Percentiles rank a stretch among this genome's conserved stretches.
phyloP scores from a whole-genome alignment of 2,797 vertebrate species.

The Thaleichthys pacificus region DNA sequence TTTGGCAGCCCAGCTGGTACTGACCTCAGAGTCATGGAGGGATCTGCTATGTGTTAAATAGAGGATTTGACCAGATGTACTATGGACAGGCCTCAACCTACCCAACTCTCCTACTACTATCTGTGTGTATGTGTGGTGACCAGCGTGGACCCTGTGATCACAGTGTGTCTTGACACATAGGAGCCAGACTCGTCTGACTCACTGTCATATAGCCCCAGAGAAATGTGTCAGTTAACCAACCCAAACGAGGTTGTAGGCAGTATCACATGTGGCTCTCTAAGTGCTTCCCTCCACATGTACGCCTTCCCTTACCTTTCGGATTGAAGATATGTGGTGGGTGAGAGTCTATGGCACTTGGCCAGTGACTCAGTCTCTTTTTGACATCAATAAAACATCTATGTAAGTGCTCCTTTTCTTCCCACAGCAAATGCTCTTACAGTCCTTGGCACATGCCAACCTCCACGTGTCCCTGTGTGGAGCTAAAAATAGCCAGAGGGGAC shows the following conservation, averaged over 20 bases:
- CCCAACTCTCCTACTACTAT: slow-evolving; percentile 6
- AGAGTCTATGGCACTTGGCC: slow-evolving; percentile 28
- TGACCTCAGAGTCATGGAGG: slow-evolving; percentile 32
- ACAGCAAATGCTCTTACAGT: slow-evolving; percentile 58
- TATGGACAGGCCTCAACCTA: not conserved
- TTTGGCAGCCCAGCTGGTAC: slow-evolving; percentile 13
- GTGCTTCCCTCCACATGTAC: slow-evolving; percentile 5
- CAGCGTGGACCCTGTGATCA: not conserved
- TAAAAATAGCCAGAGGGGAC: slow-evolving; percentile 62
- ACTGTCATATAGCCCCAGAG: slow-evolving; percentile 8
- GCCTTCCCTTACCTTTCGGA: slow-evolving; percentile 31
- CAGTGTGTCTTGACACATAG: not conserved
- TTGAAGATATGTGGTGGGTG: slow-evolving; percentile 30
- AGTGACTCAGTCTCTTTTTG: slow-evolving; percentile 44
- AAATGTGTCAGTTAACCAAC: slow-evolving; percentile 15
- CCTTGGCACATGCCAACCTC: slow-evolving; percentile 58
- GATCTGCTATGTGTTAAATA: slow-evolving; percentile 42
- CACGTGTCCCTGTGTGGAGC: slow-evolving; percentile 60
- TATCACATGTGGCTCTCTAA: slow-evolving; percentile 19
- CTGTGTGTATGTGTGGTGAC: slow-evolving; percentile 5
- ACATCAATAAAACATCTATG: slow-evolving; percentile 70
- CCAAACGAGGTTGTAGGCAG: not conserved
- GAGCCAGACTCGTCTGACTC: not conserved
- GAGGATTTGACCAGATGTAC: slow-evolving; percentile 41
- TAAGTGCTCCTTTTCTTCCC: slow-evolving; percentile 53